Percentiles rank a stretch among this genome's conserved stretches.
Conservation (phyloP, 2,113 vertebrate species). For the Xenopus borealis region DNA sequence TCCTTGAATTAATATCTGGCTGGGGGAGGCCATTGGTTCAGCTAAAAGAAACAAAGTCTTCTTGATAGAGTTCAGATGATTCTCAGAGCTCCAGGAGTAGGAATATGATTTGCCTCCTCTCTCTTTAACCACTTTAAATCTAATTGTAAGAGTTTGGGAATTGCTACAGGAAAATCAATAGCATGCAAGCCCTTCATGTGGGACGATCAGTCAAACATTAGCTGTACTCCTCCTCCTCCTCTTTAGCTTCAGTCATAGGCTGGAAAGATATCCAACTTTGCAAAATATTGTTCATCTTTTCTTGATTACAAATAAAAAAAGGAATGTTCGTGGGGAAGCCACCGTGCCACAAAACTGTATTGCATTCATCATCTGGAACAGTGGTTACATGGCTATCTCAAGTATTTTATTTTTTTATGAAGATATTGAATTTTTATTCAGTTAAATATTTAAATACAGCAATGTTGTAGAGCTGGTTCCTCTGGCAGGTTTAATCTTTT, state of each 20-base stretch:
- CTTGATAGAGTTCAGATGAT: not conserved
- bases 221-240: not conserved
- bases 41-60: not conserved
- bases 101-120: not conserved
- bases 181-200: not conserved
- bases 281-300: not conserved
- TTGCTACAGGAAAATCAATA: not conserved
- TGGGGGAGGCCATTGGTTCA: constrained; percentile 57
- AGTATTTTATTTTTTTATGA: no score
- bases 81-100: no score
- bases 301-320: no score
- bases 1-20: constrained; percentile 78
- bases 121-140: not conserved
- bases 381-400: no score
- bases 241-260: not conserved
- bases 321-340: not conserved
- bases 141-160: not conserved
- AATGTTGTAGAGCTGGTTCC: no score
- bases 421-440: no score
- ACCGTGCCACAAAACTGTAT: not conserved
- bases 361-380: no score
- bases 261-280: not conserved
- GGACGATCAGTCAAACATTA: not conserved
- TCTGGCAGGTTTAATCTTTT: no score
- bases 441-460: no score